A percentile compares a stretch with the other conserved stretches of the same genome.
Conservation (phyloP, 30 jellyfish, hydroid and myxozoan species). For the Aurelia aurita region DNA sequence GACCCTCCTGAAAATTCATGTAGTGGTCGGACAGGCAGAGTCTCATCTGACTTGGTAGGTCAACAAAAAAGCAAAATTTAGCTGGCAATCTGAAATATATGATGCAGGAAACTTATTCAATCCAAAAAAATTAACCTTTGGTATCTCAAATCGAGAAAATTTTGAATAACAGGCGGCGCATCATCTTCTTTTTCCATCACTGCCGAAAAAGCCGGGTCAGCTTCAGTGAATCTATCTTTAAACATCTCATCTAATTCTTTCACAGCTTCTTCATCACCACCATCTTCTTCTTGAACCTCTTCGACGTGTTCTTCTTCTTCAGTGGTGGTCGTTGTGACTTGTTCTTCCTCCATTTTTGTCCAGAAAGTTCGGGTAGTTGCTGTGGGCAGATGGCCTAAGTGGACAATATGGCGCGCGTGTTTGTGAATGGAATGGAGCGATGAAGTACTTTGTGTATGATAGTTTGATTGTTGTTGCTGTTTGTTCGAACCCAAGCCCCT, state of each 20-base stretch:
- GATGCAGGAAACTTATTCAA: too few species aligned
- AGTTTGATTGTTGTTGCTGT: too few species aligned
- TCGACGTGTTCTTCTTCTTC: constrained; percentile 29
- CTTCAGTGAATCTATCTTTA: constrained; percentile 61
- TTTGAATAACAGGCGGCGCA: constrained; percentile 60
- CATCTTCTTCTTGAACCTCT: constrained; percentile 10
- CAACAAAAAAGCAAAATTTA: too few species aligned
- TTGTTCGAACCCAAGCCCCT: too few species aligned
- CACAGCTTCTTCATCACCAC: constrained; percentile 25
- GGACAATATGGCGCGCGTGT: constrained; percentile 1
- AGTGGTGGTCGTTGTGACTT: constrained; percentile 1
- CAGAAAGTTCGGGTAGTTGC: neutral
- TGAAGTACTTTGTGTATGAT: too few species aligned
- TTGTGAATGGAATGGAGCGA: neutral
- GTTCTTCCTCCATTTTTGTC: constrained; percentile 36
- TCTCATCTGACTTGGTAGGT: too few species aligned
- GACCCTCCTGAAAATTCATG: too few species aligned
- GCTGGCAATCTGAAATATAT: too few species aligned
- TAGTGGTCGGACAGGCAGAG: too few species aligned
- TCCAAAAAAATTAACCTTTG: constrained; percentile 29
- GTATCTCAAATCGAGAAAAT: constrained; percentile 53
- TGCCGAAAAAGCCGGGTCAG: constrained; percentile 46
- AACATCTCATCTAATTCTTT: constrained; percentile 61
- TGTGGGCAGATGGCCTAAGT: constrained; percentile 11
- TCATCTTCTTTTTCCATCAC: constrained; percentile 31